Base-by-base conservation (phyloP, 2,113 vertebrate species). In the Oriolus oriolus region DNA sequence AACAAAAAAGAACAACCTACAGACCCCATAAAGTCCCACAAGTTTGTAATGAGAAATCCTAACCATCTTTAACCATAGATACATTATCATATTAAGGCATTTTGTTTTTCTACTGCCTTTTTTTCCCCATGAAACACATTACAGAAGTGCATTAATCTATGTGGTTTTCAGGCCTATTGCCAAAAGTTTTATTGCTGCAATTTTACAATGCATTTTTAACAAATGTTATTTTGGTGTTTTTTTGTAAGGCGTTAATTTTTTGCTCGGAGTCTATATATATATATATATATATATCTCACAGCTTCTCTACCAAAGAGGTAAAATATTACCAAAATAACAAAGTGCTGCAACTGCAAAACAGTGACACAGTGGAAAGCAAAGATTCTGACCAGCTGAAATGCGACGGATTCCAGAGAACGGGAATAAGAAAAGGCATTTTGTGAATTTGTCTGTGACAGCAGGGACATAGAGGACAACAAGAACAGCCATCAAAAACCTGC, bases 11-110 rank as follows among this genome's bases (percentile, higher is more conserved):
- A 57, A 23, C 7, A 31, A 20, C 5, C 11, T 21, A 50, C 15
- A 50, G 23, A 0, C 0, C 4, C 7, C 6, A 10, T 7, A 45
- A n/a, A 45, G 15, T 78, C 23, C 2, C 50, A 42, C 3, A 35
- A n/a, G 0, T 11, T 83, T 33, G 4, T 9, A 41, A 60, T 13
- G 13, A 45, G 61, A 86, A 68, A 35, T 23, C 0, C 1, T 28
- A 61, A 57, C 2, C 3, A 14, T 18, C 6, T 10, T 65, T 37
- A 57, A 24, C 2, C 49, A 4, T 6, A 17, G 16, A 21, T 26
- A 27, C 0, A 3, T 24, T 28, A 2, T 24, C 7, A 12, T 39
- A 33, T 23, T 37, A 66, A 41, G 2, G 1, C 5, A 22, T 28
- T 80, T 81, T 71, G 2, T 0, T 35, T 65, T 73, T 44, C 31